These are phyloP conservation scores for Cladopsammia gracilis DNA, from an alignment of 64 coral and sea anemone species.

Conservation along the genomic window DNA sequence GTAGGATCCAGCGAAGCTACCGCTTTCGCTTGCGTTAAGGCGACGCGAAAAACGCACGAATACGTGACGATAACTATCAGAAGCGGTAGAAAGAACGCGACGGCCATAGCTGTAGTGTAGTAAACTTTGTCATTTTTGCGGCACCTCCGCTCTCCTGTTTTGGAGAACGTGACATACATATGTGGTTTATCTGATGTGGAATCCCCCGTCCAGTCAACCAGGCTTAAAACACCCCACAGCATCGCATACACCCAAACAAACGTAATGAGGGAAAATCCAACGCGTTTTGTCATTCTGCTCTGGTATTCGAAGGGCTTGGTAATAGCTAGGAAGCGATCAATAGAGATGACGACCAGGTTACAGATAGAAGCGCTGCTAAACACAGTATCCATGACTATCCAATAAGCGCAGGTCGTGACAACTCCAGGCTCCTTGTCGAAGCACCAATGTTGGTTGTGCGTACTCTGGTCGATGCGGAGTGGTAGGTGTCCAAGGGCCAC, in stretches of 20 bases:
- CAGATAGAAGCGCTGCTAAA: conserved; percentile 75
- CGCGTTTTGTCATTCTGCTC: conserved; percentile 76
- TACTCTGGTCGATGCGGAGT: conserved; percentile 74
- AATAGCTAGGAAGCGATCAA: conserved; percentile 90
- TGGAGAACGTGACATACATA: background rate
- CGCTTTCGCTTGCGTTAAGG: conserved; percentile 77
- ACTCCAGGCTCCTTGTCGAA: background rate
- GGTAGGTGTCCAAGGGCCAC: conserved; percentile 74
- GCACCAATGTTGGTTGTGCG: conserved; percentile 83
- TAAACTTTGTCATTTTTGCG: conserved; percentile 69
- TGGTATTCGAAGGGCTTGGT: conserved; percentile 88
- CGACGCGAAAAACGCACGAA: conserved; percentile 76
- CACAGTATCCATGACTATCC: conserved; percentile 69
- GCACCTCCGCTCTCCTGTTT: conserved; percentile 13
- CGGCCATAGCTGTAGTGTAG: conserved; percentile 60
- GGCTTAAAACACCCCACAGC: conserved; percentile 74
- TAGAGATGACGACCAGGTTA: conserved; percentile 86
- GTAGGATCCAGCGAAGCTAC: conserved; percentile 64
- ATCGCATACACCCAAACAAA: conserved; percentile 82
- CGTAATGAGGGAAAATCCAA: conserved; percentile 56
- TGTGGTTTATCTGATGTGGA: background rate
- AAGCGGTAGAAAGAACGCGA: conserved; percentile 75
- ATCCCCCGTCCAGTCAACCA: conserved; percentile 66
- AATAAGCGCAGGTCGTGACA: conserved; percentile 66
- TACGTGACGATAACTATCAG: conserved; percentile 84